Base-by-base conservation (phyloP, 2,888 invertebrate species). In the Tetheella fluctuosa region DNA sequence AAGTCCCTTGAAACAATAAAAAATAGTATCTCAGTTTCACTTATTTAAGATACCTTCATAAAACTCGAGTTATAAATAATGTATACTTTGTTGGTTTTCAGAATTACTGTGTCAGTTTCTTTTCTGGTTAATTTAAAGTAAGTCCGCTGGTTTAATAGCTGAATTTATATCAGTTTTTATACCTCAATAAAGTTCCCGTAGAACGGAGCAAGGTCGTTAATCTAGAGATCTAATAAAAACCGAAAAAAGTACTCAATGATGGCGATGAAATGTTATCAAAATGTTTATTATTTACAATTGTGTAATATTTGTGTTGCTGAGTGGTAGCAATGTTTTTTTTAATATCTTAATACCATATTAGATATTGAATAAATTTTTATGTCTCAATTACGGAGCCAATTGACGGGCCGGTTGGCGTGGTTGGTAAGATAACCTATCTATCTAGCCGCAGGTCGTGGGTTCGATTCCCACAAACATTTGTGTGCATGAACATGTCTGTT, bases 71-170 rank as follows among this genome's bases (percentile, higher is more conserved):
- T 60, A 71, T 71, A 71, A 69, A 74, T 69, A 74, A 71, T 65
- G 69, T 28, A 57, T 42, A 77, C 76, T 74, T 64, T 76, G 77
- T 74, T 61, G 64, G 68, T 71, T 55, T 48, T 64, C 59, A 61
- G 63, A 70, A 68, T 65, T 62, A 60, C 65, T 54, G 57, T 64
- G 71, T 77, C 81, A 77, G 77, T 78, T 83, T 79, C 71, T 85
- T 79, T 86, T 86, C 86, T 88, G 86, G 88, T 90, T 89, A 90
- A 91, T 91, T 90, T 90, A 87, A 90, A 88, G 81, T 80, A 77
- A 79, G 79, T 81, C 78, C 73, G 76, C 75, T 69, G 80, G 76
- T 86, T 90, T 89, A 85, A 86, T 84, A 84, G 80, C 72, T 52
- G 81, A 83, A 81, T 90, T 91, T 90, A 90, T 89, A 76, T 79